Evolutionary conservation across 53 echinoderm and acorn worm species (phyloP), one percentile per base, ranked within the genome.

Genomic region (Holothuria leucospilota): DNA sequence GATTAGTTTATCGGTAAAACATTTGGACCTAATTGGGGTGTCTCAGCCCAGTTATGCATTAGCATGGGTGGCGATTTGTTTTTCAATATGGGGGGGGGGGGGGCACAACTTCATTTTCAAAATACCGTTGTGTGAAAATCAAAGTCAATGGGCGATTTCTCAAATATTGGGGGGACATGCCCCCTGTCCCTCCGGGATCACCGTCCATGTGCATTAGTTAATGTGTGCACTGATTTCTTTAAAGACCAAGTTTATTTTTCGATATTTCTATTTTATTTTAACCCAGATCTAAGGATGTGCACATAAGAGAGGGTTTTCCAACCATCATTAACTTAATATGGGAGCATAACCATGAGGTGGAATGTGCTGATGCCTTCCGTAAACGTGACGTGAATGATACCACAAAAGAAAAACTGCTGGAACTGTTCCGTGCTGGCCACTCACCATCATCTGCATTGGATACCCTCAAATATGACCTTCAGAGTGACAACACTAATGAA

Each of bases 301-400:
- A 88, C 56, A 59, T 88, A 60, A 77, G 69, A 25, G n/a, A n/a
- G n/a, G 62, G 89, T 29, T 85, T 56, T 82, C 92, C 88, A 51
- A 88, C 92, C 41, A 52, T 75, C 8, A 38, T 85, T 26, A 75
- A 8, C 73, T 75, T 85, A 0, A 67, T 13, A 56, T 85, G 53
- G 24, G 28, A 75, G 23, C 86, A 85, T 69, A 85, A 85, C 73
- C 86, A 85, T 67, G 68, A 85, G 68, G 21, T 85, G n/a, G 30
- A 11, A 51, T 26, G 86, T 85, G 72, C 86, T 77, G 86, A 77
- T 46, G 75, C 86, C 29, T 74, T 85, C 53, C 66, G 59, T 21
- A 34, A 85, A 30, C 70, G 86, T 26, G 74, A 85, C 51, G 86
- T 85, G 13, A 67, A 21, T 67, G 26, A 23, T 29, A 51, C 69